Conservation (phyloP, 2,113 vertebrate species). For the Dasyornis broadbenti region DNA sequence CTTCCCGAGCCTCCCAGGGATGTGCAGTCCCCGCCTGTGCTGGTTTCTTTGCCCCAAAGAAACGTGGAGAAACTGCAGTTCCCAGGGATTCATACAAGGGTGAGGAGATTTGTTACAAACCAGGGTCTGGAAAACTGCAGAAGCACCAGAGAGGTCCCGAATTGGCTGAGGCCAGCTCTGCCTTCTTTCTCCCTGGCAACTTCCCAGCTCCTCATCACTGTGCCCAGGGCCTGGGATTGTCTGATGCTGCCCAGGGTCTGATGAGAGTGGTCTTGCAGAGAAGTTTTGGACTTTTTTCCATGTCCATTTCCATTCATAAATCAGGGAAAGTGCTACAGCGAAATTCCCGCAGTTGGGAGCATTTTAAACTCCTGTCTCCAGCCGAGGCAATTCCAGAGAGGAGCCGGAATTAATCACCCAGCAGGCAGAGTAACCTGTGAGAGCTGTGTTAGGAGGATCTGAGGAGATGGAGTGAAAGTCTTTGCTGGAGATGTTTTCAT, state of each 20-base stretch:
- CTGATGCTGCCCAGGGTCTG: neutral
- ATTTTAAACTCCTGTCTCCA: neutral
- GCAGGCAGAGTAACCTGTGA: neutral
- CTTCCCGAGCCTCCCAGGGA: neutral
- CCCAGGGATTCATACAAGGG: neutral
- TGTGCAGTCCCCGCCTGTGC: neutral
- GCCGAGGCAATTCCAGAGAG: neutral
- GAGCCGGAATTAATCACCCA: neutral
- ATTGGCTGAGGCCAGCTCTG: accelerated
- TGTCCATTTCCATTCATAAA: neutral
- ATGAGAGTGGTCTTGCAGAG: neutral
- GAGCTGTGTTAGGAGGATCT: neutral
- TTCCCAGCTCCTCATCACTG: neutral
- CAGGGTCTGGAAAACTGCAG: neutral
- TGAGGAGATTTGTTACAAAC: neutral
- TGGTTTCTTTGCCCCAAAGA: neutral
- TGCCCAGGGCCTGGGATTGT: neutral
- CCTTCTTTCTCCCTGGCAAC: neutral
- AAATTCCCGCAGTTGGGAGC: neutral
- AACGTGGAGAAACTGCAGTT: neutral
- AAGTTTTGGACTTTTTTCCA: neutral
- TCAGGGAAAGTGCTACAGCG: neutral
- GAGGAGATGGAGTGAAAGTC: neutral
- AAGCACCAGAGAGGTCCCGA: neutral
- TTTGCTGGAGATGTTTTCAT: neutral